Conservation (phyloP, 1,140 invertebrate species). For the Eciton burchellii region DNA sequence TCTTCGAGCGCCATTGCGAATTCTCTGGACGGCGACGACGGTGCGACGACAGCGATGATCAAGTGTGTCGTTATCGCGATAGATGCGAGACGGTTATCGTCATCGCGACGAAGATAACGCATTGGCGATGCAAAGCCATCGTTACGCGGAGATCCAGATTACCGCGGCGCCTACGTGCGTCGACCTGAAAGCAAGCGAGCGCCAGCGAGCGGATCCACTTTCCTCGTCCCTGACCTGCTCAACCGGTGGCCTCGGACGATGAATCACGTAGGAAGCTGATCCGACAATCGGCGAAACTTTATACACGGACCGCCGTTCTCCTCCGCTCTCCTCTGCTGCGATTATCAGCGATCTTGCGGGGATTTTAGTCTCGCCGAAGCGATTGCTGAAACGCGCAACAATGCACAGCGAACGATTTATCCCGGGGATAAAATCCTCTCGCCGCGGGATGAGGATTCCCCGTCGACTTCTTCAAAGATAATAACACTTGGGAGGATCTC, state of each 20-base stretch:
- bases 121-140: slow-evolving; percentile 5
- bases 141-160: slow-evolving; percentile 67
- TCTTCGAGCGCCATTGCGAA: neutral
- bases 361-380: slow-evolving; percentile 1
- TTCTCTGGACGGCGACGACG: neutral
- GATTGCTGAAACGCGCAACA: neutral
- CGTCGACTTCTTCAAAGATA: neutral
- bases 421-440: neutral
- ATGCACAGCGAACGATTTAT: neutral
- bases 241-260: slow-evolving; percentile 67
- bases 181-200: slow-evolving; percentile 65
- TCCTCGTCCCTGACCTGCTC: slow-evolving; percentile 72
- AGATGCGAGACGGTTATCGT: slow-evolving; percentile 58
- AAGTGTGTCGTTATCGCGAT: slow-evolving; percentile 54
- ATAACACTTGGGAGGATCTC: neutral
- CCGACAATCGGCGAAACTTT: slow-evolving; percentile 69
- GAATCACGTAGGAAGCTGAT: slow-evolving; percentile 71
- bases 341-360: neutral
- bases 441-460: too few relatives aligned
- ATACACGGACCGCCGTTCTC: slow-evolving; percentile 29
- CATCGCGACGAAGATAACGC: slow-evolving; percentile 18
- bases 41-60: slow-evolving; percentile 25
- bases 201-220: slow-evolving; percentile 4
- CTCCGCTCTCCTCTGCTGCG: neutral
- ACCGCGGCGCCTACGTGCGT: slow-evolving; percentile 45